These are phyloP conservation scores for Popillia japonica DNA, from an alignment of 1,140 invertebrate genomes.

Conservation along the genomic window DNA sequence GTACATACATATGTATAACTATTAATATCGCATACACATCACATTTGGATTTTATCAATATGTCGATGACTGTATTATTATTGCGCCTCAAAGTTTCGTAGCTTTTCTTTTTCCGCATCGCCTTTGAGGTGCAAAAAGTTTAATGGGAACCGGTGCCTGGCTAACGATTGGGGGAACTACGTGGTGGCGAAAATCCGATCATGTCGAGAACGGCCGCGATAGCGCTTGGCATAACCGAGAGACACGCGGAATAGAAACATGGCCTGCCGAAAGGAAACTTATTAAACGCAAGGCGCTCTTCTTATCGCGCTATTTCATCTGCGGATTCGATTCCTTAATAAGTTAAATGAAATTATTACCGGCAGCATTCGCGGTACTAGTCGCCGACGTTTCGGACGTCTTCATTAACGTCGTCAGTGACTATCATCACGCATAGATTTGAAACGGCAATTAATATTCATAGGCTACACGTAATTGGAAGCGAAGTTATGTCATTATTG, in stretches of 20 bases:
- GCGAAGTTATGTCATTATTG: neutral
- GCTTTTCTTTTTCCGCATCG: neutral
- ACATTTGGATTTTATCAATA: neutral
- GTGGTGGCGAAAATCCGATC: conserved; percentile 27
- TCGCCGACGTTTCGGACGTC: conserved; percentile 16
- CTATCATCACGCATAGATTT: conserved; percentile 4
- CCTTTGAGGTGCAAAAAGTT: conserved; percentile 2
- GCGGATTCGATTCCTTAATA: conserved; percentile 9
- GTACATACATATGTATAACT: no score
- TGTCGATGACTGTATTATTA: neutral
- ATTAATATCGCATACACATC: neutral
- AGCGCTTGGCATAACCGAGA: conserved; percentile 4
- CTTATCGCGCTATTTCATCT: conserved; percentile 13
- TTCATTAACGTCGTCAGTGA: neutral
- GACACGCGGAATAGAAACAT: neutral
- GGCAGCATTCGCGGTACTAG: neutral
- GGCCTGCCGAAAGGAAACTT: conserved; percentile 12
- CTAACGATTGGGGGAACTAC: neutral
- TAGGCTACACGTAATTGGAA: neutral
- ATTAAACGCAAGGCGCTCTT: conserved; percentile 13
- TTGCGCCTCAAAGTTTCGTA: neutral
- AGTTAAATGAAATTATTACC: conserved; percentile 1
- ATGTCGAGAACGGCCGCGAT: conserved; percentile 27
- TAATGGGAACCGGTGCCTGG: conserved; percentile 13
- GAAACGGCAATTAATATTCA: conserved; percentile 11